Base-by-base conservation (phyloP, 1,140 invertebrate species). In the Cydia amplana region DNA sequence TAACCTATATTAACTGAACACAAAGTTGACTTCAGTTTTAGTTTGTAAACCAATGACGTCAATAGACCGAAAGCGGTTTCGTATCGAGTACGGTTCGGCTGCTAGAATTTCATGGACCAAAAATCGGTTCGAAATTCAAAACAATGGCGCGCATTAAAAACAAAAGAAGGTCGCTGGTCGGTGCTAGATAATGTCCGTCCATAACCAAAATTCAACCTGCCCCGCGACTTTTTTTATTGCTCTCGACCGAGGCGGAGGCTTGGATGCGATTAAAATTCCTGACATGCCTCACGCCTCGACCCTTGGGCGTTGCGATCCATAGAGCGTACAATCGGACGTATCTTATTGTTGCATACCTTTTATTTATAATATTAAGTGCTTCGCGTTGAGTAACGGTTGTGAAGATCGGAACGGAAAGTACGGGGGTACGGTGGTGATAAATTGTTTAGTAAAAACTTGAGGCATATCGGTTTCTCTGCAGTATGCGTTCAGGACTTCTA, bases 191-290 rank as follows among this genome's bases (percentile, higher is more conserved):
- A 81, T 80, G 79, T 76, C 73, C 75, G 79, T 72, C 65, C 77
- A 75, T 82, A 82, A 82, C 82, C 85, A 79, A 87, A 87, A 85
- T 84, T 80, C 81, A 82, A 84, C 67, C 75, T 81, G 82, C 76
- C 49, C 81, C 80, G 78, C 20, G 73, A 75, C 67, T 84, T 85
- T 82, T 80, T 87, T 87, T 87, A 85, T 86, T 86, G 77, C 78
- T 79, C 78, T 80, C 76, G 80, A 78, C 78, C 75, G 80, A 77
- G 80, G 74, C 82, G 82, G 79, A 77, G 86, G 84, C 82, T 86
- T 88, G 80, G 87, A 85, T 89, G 80, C 90, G 89, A 92, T 91
- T 91, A 92, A 92, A 86, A 92, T 92, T 92, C 90, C 86, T 83
- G 73, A 82, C 83, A 89, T 87, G 82, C 88, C 87, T 91, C 85